Conservation (phyloP, 1,140 invertebrate genomes). For the Elymnias hypermnestra region DNA sequence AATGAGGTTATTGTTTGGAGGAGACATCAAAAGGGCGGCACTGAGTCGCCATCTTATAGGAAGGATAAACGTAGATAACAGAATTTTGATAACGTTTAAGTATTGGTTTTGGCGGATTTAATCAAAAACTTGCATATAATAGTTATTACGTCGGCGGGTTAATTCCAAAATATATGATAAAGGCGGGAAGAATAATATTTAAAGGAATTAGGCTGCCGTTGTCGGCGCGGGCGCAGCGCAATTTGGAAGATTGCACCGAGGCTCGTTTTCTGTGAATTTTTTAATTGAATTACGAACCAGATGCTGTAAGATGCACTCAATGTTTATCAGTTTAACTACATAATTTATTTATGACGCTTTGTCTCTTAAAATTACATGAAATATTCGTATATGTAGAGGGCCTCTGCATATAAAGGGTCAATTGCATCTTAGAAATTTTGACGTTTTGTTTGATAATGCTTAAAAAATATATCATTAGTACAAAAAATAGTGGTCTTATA, state of each 20-base stretch:
- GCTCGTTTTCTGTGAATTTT: conserved; percentile 71
- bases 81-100: conserved; percentile 55
- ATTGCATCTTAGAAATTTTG: no score
- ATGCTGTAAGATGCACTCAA: conserved; percentile 18
- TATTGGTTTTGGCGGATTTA: conserved; percentile 69
- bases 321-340: conserved; percentile 10
- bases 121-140: conserved; percentile 59
- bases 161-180: conserved; percentile 69
- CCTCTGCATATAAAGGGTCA: no score
- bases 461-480: no score
- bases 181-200: conserved; percentile 65
- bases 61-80: conserved; percentile 32
- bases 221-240: conserved; percentile 33
- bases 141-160: conserved; percentile 53
- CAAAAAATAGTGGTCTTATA: no score
- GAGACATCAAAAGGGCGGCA: conserved; percentile 47
- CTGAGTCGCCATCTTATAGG: conserved; percentile 8
- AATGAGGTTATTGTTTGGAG: conserved; percentile 11
- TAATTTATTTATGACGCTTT: conserved; percentile 18
- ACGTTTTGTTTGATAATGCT: no score
- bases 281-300: conserved; percentile 73
- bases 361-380: background rate
- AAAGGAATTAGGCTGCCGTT: conserved; percentile 64
- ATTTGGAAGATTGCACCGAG: conserved; percentile 67
- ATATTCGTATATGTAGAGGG: no score